Conservation (phyloP, 2,797 vertebrate species). For the Lerista edwardsae region DNA sequence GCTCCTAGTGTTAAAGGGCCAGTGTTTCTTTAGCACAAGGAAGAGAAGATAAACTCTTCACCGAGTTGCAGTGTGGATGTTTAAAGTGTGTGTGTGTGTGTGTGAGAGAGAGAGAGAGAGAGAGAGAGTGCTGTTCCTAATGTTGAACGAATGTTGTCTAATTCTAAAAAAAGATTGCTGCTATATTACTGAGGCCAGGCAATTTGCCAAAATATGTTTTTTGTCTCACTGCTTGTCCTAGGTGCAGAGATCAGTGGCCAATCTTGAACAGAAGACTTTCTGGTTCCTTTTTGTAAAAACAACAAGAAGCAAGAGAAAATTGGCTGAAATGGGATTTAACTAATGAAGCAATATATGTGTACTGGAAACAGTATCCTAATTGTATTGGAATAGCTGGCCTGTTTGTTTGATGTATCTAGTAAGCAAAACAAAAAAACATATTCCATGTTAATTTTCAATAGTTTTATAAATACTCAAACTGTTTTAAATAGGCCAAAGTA, state of each 20-base stretch:
- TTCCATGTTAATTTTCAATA: too few species aligned
- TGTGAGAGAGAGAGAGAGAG: too few species aligned
- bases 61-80: not conserved
- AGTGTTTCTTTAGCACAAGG: not conserved
- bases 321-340: not conserved
- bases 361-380: too few species aligned
- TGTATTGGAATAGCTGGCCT: too few species aligned
- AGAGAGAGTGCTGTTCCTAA: not conserved
- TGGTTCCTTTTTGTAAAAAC: not conserved
- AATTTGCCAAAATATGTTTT: too few species aligned
- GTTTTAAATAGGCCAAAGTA: too few species aligned
- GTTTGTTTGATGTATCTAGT: too few species aligned
- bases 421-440: too few species aligned
- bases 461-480: too few species aligned
- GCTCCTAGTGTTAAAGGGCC: not conserved
- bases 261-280: not conserved
- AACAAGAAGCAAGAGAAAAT: not conserved
- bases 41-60: not conserved
- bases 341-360: too few species aligned
- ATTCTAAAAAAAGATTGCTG: not conserved
- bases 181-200: not conserved
- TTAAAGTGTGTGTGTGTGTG: not conserved
- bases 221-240: not conserved
- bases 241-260: not conserved
- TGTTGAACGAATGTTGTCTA: not conserved